Evolutionary conservation across 1,140 invertebrate genomes (phyloP).

Genomic region (Atta cephalotes): DNA sequence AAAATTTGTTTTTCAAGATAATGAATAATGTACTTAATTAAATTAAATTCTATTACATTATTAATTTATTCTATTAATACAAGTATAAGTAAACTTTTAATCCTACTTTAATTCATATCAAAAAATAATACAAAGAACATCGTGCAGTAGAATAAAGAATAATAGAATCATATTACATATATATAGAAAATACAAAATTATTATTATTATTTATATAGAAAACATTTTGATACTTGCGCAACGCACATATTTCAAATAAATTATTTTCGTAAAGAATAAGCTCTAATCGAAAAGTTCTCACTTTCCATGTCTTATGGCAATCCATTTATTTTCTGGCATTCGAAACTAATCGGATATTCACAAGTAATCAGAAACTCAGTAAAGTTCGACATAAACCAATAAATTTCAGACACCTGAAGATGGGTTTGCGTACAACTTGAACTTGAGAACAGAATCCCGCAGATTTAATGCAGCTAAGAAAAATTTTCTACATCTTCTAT

Average conservation of each 20-base stretch:
- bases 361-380: constrained; percentile 62
- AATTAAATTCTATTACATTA: background rate
- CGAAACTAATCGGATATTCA: constrained; percentile 63
- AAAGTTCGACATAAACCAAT: constrained; percentile 60
- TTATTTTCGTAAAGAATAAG: constrained; percentile 26
- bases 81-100: background rate
- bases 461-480: constrained; percentile 13
- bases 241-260: constrained; percentile 6
- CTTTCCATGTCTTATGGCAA: constrained; percentile 37
- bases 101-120: background rate
- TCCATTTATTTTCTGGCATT: constrained; percentile 55
- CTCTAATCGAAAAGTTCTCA: constrained; percentile 41
- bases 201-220: background rate
- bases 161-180: background rate
- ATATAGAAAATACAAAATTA: background rate
- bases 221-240: background rate
- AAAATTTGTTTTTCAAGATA: background rate
- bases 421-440: constrained; percentile 32
- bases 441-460: constrained; percentile 41
- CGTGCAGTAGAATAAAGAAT: background rate
- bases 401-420: constrained; percentile 52
- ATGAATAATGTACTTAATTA: background rate
- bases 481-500: constrained; percentile 15
- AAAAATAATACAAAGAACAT: background rate
- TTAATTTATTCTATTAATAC: background rate